Percentiles rank a stretch among this genome's conserved stretches.
These are phyloP conservation scores for Ophonus ardosiacus DNA, from an alignment of 2,888 invertebrate genomes.

Conservation along the genomic window DNA sequence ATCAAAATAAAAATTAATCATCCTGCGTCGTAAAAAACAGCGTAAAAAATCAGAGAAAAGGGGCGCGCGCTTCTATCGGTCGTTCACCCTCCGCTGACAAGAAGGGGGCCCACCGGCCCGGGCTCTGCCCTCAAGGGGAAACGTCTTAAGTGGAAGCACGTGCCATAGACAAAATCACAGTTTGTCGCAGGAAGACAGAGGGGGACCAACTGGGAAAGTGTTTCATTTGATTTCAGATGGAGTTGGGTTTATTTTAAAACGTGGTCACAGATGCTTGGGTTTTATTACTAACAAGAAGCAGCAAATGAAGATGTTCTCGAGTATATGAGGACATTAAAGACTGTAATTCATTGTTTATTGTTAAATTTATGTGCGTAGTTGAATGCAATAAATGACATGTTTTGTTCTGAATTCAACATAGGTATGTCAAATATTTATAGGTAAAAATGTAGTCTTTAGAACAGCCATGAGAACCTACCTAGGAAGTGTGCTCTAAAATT, in stretches of 20 bases:
- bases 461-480: too few relatives aligned
- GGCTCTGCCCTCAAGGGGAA: constrained; percentile 1
- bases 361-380: too few relatives aligned
- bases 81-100: constrained; percentile 14
- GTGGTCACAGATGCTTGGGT: not conserved
- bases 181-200: constrained; percentile 30
- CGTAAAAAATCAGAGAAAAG: constrained; percentile 19
- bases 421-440: too few relatives aligned
- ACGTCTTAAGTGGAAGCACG: constrained; percentile 59
- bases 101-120: not conserved
- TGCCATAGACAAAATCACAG: constrained; percentile 60
- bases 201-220: not conserved
- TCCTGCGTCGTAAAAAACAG: constrained; percentile 3
- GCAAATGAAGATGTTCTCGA: not conserved
- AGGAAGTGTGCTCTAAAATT: too few relatives aligned
- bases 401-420: too few relatives aligned
- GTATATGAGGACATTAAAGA: not conserved
- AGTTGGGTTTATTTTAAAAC: constrained; percentile 20
- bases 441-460: too few relatives aligned
- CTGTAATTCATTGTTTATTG: not conserved
- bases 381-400: too few relatives aligned
- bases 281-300: constrained; percentile 6
- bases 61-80: not conserved
- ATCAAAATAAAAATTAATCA: constrained; percentile 41
- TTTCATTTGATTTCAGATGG: constrained; percentile 6